A percentile compares a stretch with the other conserved stretches of the same genome.
phyloP scores from a whole-genome alignment of 2,888 invertebrate species.

The Clostera curtula region DNA sequence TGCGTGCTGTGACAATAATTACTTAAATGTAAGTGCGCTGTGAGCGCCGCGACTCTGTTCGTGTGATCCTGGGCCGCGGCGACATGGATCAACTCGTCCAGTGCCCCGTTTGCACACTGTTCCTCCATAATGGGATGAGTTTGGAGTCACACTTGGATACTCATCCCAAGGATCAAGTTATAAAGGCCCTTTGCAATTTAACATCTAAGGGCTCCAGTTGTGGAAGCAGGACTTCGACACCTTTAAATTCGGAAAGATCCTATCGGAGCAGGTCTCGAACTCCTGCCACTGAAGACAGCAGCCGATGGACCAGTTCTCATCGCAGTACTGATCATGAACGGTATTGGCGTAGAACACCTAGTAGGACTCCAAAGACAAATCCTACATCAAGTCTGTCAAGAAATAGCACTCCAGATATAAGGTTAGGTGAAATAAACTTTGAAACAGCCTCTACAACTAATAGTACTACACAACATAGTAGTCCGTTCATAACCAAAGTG shows the following conservation, averaged over 20 bases:
- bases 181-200: slow-evolving; percentile 80
- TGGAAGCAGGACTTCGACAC: slow-evolving; percentile 58
- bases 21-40: slow-evolving; percentile 22
- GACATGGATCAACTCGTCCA: slow-evolving; percentile 70
- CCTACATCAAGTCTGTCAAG: slow-evolving; percentile 41
- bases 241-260: slow-evolving; percentile 54
- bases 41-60: too few species aligned
- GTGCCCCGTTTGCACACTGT: slow-evolving; percentile 91
- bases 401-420: slow-evolving; percentile 46
- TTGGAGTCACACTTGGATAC: slow-evolving; percentile 87
- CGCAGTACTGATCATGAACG: slow-evolving; percentile 49
- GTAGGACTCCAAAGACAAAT: slow-evolving; percentile 43
- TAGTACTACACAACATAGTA: slow-evolving; percentile 31
- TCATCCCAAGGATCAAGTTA: slow-evolving; percentile 92
- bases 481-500: slow-evolving; percentile 41
- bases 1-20: slow-evolving; percentile 42
- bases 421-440: slow-evolving; percentile 47
- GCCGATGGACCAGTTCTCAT: slow-evolving; percentile 44
- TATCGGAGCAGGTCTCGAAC: slow-evolving; percentile 58
- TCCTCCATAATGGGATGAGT: slow-evolving; percentile 87
- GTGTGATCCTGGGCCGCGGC: too few species aligned
- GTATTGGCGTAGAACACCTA: slow-evolving; percentile 59
- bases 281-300: slow-evolving; percentile 49
- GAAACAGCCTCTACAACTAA: slow-evolving; percentile 38
- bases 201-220: slow-evolving; percentile 58